Evolutionary conservation across 2,113 vertebrate genomes (phyloP).

Genomic region (Numenius arquata): DNA sequence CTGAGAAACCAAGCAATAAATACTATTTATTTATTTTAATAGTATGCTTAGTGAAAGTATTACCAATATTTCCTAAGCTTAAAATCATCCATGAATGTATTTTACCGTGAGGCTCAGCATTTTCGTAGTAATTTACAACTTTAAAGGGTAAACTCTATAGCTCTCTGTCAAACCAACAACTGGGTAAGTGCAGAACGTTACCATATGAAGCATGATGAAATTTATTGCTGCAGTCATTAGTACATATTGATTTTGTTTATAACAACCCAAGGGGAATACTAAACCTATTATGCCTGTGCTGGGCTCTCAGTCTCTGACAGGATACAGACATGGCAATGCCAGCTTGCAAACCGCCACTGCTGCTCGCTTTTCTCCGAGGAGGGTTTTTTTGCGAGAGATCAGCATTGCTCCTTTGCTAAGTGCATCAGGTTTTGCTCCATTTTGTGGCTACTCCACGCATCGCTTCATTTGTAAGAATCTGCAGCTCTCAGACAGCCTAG

Average conservation of each 20-base stretch:
- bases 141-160: constrained; percentile 77
- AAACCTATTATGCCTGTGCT: constrained; percentile 47
- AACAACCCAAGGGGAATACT: constrained; percentile 72
- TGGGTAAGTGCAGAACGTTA: constrained; percentile 70
- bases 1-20: constrained; percentile 74
- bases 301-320: neutral
- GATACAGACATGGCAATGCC: neutral
- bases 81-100: constrained; percentile 72
- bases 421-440: neutral
- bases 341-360: neutral
- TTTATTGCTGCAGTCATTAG: constrained; percentile 78
- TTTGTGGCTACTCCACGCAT: neutral
- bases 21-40: constrained; percentile 83
- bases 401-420: neutral
- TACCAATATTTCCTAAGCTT: constrained; percentile 76
- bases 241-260: constrained; percentile 75
- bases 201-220: constrained; percentile 70
- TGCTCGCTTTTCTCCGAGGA: neutral
- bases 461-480: neutral
- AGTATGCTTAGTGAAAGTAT: constrained; percentile 79
- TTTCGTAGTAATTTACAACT: constrained; percentile 80
- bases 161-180: constrained; percentile 74
- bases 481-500: neutral
- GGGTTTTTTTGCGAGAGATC: neutral
- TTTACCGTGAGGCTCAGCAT: constrained; percentile 75